These are phyloP conservation scores for Aptenodytes patagonicus DNA, from an alignment of 2,113 vertebrate genomes.

Conservation along the genomic window DNA sequence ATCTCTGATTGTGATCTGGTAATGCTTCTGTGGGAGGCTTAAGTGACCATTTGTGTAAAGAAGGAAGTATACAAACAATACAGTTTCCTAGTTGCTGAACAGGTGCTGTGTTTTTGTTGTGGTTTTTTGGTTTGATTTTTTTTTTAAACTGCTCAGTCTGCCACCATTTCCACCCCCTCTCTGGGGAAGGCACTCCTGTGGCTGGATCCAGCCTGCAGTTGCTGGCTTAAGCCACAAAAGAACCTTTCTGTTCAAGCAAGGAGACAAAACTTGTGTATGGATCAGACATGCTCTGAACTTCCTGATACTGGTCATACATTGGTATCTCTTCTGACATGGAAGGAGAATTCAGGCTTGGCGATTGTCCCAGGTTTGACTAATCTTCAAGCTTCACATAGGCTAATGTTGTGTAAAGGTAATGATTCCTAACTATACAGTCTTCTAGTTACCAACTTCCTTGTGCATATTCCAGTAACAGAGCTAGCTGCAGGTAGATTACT, in stretches of 20 bases:
- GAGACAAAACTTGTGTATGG: not conserved
- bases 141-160: not conserved
- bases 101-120: not conserved
- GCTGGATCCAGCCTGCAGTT: not conserved
- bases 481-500: not conserved
- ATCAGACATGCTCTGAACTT: not conserved
- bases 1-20: not conserved
- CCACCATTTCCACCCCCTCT: not conserved
- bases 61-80: not conserved
- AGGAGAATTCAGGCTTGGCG: not conserved
- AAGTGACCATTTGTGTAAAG: not conserved
- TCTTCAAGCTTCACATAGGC: not conserved
- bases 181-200: not conserved
- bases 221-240: not conserved
- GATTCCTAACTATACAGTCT: not conserved
- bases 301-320: not conserved
- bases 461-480: not conserved
- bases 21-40: not conserved
- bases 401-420: not conserved
- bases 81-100: not conserved
- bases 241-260: not conserved
- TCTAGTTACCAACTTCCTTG: not conserved
- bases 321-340: not conserved
- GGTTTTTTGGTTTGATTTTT: not conserved
- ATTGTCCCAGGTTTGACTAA: not conserved